phyloP scores from a whole-genome alignment of 2,113 vertebrate genomes.

The Neoarius graeffei region DNA sequence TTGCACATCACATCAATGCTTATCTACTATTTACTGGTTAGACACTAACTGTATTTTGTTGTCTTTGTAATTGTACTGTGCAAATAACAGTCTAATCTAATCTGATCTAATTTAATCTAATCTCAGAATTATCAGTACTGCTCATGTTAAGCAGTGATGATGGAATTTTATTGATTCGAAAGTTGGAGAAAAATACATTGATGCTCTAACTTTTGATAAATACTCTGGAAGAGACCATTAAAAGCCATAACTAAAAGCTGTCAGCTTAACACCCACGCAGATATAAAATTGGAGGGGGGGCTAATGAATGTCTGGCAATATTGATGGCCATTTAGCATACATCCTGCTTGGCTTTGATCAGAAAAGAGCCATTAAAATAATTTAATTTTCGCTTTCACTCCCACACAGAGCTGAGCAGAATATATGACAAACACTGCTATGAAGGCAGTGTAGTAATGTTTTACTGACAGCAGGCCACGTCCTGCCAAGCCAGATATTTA shows the following conservation, averaged over 20 bases:
- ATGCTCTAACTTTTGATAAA: conserved; percentile 15
- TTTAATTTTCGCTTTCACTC: conserved; percentile 14
- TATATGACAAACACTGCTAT: not conserved
- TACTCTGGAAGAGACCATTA: conserved; percentile 15
- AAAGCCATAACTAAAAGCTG: conserved; percentile 22
- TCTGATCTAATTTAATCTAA: not conserved
- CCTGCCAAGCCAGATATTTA: conserved; percentile 35
- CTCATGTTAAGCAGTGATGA: not conserved
- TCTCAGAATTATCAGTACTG: not conserved
- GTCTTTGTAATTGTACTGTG: not conserved
- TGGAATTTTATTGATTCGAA: conserved; percentile 30
- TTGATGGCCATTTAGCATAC: conserved; percentile 23
- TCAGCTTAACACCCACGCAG: conserved; percentile 12
- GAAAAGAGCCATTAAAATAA: conserved; percentile 36
- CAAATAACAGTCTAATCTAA: not conserved
- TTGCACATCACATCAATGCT: not conserved
- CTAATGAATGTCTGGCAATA: conserved; percentile 17
- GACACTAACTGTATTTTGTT: not conserved
- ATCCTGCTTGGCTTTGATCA: not conserved
- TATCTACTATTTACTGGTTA: not conserved
- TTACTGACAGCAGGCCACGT: conserved; percentile 30
- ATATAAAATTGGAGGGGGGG: not conserved
- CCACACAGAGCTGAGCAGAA: not conserved
- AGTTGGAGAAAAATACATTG: not conserved
- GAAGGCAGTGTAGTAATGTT: conserved; percentile 15